Base-by-base conservation (phyloP, 2,113 vertebrate species). In the Nerophis lumbriciformis region DNA sequence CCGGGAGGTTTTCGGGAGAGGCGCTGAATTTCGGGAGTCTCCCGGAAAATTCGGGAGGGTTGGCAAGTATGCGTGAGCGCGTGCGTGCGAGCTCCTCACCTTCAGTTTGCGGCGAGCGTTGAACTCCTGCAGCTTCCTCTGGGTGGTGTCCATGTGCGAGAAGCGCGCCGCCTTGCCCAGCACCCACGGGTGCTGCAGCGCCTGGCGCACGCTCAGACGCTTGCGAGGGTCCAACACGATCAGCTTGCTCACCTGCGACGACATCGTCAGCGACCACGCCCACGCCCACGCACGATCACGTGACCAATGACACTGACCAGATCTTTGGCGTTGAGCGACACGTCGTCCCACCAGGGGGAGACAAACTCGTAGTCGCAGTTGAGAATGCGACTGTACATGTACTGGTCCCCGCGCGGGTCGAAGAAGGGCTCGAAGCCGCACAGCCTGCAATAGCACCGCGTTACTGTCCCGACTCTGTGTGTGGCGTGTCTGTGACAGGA, bases 401-500 rank as follows among this genome's bases (percentile, higher is more conserved):
- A 93, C 77, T 93, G 93, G 52, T 95, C 94, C 9, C 94, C 94
- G 2, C 94, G 80, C 0, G 92, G 89, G 82, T 95, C 94, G 0
- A 95, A 95, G 85, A 96, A 96, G 3, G 94, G 93, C 80, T 96
- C 93, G n/a, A 95, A 96, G 9, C 93, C 94, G 3, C 94, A 95
- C 51, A 94, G 89, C 63, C 94, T 95, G 81, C 0, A 37, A 38
- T 2, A 8, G 51, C 53, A 44, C 44, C 62, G 21, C 36, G 10
- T 11, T 5, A 12, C 38, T 45, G 39, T 57, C 55, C 42, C 10
- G 3, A 53, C 15, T 14, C 55, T 47, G n/a, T 42, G 44, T 59
- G 48, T 14, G 28, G 37, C 6, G 42, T 47, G n/a, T 48, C 36
- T 55, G 48, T 10, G 28, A 50, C 48, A 14, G 57, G 37, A 51